These are phyloP conservation scores for Tetraodon nigroviridis DNA, from an alignment of 2,113 vertebrate species.

Conservation along the genomic window DNA sequence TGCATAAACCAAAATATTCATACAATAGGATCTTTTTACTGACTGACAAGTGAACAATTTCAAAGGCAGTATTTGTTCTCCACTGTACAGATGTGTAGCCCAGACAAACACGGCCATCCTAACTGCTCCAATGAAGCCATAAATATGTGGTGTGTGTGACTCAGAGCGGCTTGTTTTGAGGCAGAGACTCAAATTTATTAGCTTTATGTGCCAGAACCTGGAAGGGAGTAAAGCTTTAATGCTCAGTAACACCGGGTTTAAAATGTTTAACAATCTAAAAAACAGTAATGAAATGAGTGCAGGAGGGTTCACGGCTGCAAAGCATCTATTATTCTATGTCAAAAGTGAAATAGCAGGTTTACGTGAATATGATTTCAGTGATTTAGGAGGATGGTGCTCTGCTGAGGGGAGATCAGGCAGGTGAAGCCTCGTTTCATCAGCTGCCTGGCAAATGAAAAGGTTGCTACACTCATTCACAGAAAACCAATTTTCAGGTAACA, in stretches of 20 bases:
- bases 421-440: no score
- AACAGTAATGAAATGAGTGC: no score
- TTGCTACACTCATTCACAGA: background rate
- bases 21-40: slow-evolving; percentile 1
- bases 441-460: background rate
- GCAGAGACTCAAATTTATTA: slow-evolving; percentile 6
- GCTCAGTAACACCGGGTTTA: background rate
- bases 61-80: slow-evolving; percentile 21
- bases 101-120: slow-evolving; percentile 27
- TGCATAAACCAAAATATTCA: no score
- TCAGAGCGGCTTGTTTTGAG: slow-evolving; percentile 23
- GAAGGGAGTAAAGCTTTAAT: background rate
- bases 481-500: slow-evolving; percentile 9
- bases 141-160: slow-evolving; percentile 32
- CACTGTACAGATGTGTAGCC: slow-evolving; percentile 51
- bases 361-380: no score
- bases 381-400: no score
- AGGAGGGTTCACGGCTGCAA: no score
- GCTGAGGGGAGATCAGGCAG: no score
- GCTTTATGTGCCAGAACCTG: background rate
- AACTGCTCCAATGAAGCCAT: slow-evolving; percentile 53
- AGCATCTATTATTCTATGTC: no score
- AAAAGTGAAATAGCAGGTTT: no score
- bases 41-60: no score
- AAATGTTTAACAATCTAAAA: background rate